phyloP scores from a whole-genome alignment of 2,113 vertebrate species.

The Benthochromis sp. region DNA sequence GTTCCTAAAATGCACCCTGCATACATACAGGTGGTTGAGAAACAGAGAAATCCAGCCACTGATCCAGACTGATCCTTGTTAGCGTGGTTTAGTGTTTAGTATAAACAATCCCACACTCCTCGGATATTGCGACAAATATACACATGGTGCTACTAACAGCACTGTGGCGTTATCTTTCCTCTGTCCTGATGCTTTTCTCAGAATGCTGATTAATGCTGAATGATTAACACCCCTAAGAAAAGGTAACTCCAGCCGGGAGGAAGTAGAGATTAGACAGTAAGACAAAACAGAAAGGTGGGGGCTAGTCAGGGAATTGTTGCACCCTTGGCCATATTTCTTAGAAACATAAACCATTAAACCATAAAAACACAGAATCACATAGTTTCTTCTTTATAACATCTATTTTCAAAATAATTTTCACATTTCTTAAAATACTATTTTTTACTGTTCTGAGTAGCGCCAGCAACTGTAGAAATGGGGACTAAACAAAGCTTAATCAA shows the following conservation, averaged over 20 bases:
- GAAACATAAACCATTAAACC: neutral
- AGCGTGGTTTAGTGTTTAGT: slow-evolving; percentile 14
- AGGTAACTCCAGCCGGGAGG: neutral
- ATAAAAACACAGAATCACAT: neutral
- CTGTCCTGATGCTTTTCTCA: slow-evolving; percentile 1
- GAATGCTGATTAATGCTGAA: slow-evolving; percentile 10
- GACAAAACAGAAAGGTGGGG: neutral
- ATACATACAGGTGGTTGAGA: neutral
- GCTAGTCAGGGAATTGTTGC: neutral
- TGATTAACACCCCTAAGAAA: slow-evolving; percentile 1
- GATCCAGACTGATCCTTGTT: slow-evolving; percentile 4
- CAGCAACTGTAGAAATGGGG: neutral
- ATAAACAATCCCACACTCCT: slow-evolving; percentile 52
- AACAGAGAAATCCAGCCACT: neutral
- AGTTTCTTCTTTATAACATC: neutral
- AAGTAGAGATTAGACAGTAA: neutral
- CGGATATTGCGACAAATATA: slow-evolving; percentile 28
- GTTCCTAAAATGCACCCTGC: slow-evolving; percentile 20
- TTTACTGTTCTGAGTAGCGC: neutral
- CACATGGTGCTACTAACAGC: neutral
- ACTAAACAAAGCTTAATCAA: slow-evolving; percentile 57
- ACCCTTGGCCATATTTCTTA: neutral
- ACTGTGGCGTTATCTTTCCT: neutral
- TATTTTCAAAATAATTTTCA: neutral
- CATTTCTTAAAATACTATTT: neutral